phyloP scores from a whole-genome alignment of 2,797 vertebrate genomes.

The Chloroceryle inda region DNA sequence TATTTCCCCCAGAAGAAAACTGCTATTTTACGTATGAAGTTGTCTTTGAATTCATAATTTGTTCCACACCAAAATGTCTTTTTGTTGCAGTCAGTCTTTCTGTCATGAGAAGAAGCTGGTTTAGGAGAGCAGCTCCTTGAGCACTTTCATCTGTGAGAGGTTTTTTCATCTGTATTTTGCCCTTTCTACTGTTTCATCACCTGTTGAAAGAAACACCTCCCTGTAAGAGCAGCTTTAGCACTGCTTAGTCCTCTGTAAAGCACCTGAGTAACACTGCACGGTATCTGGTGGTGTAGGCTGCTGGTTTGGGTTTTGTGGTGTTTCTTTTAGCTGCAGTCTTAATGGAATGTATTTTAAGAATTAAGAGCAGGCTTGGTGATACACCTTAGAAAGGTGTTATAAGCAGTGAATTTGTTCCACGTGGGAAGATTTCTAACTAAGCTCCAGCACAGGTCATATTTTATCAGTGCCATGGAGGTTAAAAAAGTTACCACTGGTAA shows the following conservation, averaged over 20 bases:
- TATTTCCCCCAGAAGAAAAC: neutral
- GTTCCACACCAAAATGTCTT: neutral
- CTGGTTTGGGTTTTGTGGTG: neutral
- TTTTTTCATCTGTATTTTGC: neutral
- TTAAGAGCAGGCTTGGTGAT: neutral
- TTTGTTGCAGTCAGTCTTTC: neutral
- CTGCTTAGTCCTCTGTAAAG: neutral
- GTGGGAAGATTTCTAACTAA: neutral
- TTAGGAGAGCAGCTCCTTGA: neutral
- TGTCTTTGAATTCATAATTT: neutral
- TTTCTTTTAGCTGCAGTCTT: neutral
- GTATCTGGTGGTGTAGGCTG: neutral
- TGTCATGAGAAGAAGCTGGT: neutral
- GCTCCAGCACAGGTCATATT: neutral
- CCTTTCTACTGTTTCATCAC: neutral
- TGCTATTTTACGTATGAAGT: neutral
- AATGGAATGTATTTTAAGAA: neutral
- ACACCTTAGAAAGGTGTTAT: neutral
- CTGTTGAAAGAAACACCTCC: neutral
- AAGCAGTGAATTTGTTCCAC: neutral
- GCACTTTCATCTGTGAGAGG: neutral
- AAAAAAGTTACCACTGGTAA: neutral
- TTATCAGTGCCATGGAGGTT: neutral
- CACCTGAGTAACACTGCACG: neutral
- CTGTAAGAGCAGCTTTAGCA: neutral